phyloP scores from a whole-genome alignment of 2,888 invertebrate genomes.

The Ophion ventricosus region DNA sequence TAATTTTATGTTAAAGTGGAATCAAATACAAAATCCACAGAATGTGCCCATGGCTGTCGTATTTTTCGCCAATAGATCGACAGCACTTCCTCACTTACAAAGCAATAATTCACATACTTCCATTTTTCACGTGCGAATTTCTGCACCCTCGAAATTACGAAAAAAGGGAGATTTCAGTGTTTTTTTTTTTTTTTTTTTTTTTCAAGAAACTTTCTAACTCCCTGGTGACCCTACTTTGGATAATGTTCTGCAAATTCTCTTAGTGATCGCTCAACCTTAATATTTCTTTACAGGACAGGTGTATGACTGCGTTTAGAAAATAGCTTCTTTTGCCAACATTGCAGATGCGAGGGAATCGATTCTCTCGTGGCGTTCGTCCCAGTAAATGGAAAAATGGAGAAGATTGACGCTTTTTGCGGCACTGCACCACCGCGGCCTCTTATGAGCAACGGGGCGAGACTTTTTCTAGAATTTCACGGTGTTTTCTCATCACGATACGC shows the following conservation, averaged over 20 bases:
- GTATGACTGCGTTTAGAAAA: background rate
- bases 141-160: background rate
- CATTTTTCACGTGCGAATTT: background rate
- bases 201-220: background rate
- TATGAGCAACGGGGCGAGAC: constrained; percentile 95
- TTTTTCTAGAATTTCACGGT: constrained; percentile 94
- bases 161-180: background rate
- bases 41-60: too few relatives aligned
- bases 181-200: too few relatives aligned
- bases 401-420: constrained; percentile 95
- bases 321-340: constrained; percentile 71
- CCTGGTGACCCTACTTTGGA: background rate
- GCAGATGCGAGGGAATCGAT: constrained; percentile 91
- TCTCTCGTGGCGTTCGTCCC: constrained; percentile 92
- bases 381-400: constrained; percentile 92
- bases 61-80: too few relatives aligned
- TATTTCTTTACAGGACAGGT: background rate
- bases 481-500: constrained; percentile 90
- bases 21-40: too few relatives aligned
- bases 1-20: too few relatives aligned
- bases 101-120: too few relatives aligned
- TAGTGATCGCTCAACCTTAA: background rate
- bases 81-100: too few relatives aligned
- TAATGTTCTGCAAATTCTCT: too few relatives aligned
- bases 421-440: constrained; percentile 91